Conservation (phyloP, 2,113 vertebrate species). For the Aramus guarauna region DNA sequence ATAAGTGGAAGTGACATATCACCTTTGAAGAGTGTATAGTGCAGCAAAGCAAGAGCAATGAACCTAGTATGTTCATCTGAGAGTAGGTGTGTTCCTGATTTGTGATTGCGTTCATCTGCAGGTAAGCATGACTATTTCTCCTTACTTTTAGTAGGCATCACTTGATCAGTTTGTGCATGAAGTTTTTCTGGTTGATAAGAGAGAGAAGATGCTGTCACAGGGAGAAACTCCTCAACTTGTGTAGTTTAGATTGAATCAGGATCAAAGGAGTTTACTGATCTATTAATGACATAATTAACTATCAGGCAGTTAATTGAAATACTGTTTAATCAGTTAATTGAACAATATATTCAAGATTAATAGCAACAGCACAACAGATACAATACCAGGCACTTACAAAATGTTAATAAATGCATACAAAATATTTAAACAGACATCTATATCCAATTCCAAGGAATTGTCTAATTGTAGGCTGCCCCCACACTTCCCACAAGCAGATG, state of each 20-base stretch:
- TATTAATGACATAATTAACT: neutral
- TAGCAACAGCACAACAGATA: neutral
- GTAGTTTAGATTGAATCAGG: neutral
- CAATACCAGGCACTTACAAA: accelerated
- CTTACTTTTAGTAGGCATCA: neutral
- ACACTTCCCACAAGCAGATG: neutral
- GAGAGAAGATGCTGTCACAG: accelerated
- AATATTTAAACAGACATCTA: neutral
- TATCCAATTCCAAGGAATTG: neutral
- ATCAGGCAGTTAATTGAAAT: neutral
- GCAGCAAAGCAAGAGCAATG: neutral
- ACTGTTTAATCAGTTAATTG: neutral
- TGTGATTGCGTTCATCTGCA: neutral
- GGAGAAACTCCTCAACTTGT: neutral
- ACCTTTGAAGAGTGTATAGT: neutral
- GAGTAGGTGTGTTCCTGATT: neutral
- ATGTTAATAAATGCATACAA: neutral
- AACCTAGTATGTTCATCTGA: neutral
- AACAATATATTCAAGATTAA: neutral
- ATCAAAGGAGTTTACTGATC: neutral
- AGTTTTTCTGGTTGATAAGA: neutral
- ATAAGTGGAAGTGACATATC: accelerated
- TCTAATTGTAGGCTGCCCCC: neutral
- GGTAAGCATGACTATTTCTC: neutral
- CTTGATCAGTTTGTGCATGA: neutral